These are phyloP conservation scores for Cephus sareptanus DNA, from an alignment of 2,888 invertebrate genomes.

Conservation along the genomic window DNA sequence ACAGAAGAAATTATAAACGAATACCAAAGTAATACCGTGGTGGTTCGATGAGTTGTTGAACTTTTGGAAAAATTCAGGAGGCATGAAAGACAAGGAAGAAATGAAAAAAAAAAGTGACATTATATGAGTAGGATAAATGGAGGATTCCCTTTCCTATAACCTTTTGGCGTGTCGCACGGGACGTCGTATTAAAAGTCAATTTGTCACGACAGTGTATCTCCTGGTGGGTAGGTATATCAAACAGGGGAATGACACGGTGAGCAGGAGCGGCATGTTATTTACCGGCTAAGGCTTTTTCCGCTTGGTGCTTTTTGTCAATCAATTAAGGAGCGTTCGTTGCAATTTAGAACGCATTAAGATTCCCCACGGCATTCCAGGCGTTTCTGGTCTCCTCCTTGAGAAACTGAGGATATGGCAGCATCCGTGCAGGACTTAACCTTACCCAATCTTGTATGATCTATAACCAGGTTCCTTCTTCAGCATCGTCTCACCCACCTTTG, in stretches of 20 bases:
- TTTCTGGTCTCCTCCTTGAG: neutral
- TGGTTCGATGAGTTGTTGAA: too few species aligned
- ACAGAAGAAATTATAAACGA: too few species aligned
- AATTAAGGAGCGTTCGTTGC: conserved; percentile 47
- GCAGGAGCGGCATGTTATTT: conserved; percentile 14
- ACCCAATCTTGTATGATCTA: neutral
- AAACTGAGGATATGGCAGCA: neutral
- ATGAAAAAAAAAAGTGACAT: too few species aligned
- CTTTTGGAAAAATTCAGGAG: too few species aligned
- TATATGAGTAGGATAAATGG: too few species aligned
- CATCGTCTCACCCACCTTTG: conserved; percentile 10
- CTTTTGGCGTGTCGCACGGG: too few species aligned
- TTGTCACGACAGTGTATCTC: conserved; percentile 35
- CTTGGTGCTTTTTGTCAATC: conserved; percentile 46
- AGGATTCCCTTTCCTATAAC: too few species aligned
- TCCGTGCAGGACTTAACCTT: conserved; percentile 1
- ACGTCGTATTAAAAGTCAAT: conserved; percentile 40
- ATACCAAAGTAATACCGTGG: too few species aligned
- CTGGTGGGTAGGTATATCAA: conserved; percentile 16
- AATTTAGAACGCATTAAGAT: conserved; percentile 53
- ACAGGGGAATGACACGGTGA: conserved; percentile 36
- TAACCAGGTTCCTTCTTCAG: neutral
- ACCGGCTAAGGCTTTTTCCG: conserved; percentile 32
- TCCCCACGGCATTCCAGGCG: conserved; percentile 38
- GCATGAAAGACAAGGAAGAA: neutral